Base-by-base conservation (phyloP, 2,888 invertebrate species). In the Adelognathus sp. region DNA sequence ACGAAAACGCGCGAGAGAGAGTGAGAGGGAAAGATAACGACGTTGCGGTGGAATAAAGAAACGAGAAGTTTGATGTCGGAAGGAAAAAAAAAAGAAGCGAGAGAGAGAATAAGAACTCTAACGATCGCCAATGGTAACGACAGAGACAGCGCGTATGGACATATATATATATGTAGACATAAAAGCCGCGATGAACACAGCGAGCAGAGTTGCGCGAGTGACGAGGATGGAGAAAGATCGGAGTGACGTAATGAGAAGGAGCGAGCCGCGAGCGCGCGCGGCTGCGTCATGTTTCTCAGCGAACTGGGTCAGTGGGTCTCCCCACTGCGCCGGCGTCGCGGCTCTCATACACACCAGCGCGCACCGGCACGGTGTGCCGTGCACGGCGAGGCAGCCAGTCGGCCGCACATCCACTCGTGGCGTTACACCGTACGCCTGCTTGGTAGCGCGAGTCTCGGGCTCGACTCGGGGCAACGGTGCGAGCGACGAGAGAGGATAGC, bases 261-360 rank as follows among this genome's bases (percentile, higher is more conserved):
- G 86, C 80, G 87, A 87, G 86, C 86, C 87, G 88, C 63, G 82
- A 82, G 82, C 80, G 29, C 76, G 29, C 76, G 85, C 87, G 90
- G 89, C 90, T 90, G 90, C 91, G 91, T 91, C 91, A 91, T 91
- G 90, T 90, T n/a, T 91, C 89, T 88, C 88, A 86, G 85, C 93
- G 94, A 96, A 95, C 94, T 96, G 94, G 96, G 96, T 96, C 95
- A 96, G 95, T 96, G 94, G 96, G 96, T 94, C 95, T 94, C 94
- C 93, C 94, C 93, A 92, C 93, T 93, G 92, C 91, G 74, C 72
- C 46, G 61, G 64, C 75, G 61, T 58, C 46, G 41, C 60, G n/a
- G n/a, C n/a, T n/a, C n/a, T n/a, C n/a, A n/a, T n/a, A 7, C 41
- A 50, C 66, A 44, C 16, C 39, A 60, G 44, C 46, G 41, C 77